Evolutionary conservation across 2,888 invertebrate species (phyloP), one percentile per base, ranked within the genome.

Genomic region (Ochlodes sylvanus): DNA sequence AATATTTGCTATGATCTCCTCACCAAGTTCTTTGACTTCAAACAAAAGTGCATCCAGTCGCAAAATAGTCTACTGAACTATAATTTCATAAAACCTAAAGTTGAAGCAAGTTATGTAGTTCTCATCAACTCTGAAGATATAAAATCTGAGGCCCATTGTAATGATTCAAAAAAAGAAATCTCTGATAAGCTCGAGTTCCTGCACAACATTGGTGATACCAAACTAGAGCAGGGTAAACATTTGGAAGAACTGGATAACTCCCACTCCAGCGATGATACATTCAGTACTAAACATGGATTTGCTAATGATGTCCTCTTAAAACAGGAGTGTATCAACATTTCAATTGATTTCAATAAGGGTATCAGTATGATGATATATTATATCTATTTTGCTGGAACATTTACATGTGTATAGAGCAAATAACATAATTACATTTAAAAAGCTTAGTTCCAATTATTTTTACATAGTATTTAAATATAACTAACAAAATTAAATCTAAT

Each of bases 41-140:
- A 93, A 79, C 82, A 77, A 52, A 84, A 79, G 44, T 93, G 92
- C 68, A 79, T 93, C 32, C 78, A 86, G 60, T 88, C 93, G 12
- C 86, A 90, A 67, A 83, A 85, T 41, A 81, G 81, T 42, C 75
- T 92, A 14, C 19, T 68, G 0, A 56, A 17, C n/a, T 62, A 55
- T 10, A 42, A 44, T 54, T 19, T n/a, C 34, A n/a, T 60, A 34
- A 34, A 47, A 32, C 42, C 42, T n/a, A 55, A 42, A 50, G 27
- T 42, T 10, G 38, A 15, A 47, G 15, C 44, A 60, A 44, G 32
- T 34, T 7, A 62, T 34, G 34, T 32, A 32, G 12, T 19, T 19
- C 21, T 27, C 27, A 15, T 32, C 15, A 34, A 34, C 34, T 55
- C 32, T 32, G 55, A 32, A 55, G 15, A 34, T 10, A 55, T 32